Conservation (phyloP, 2,888 invertebrate species). For the Pseudoips prasinana region DNA sequence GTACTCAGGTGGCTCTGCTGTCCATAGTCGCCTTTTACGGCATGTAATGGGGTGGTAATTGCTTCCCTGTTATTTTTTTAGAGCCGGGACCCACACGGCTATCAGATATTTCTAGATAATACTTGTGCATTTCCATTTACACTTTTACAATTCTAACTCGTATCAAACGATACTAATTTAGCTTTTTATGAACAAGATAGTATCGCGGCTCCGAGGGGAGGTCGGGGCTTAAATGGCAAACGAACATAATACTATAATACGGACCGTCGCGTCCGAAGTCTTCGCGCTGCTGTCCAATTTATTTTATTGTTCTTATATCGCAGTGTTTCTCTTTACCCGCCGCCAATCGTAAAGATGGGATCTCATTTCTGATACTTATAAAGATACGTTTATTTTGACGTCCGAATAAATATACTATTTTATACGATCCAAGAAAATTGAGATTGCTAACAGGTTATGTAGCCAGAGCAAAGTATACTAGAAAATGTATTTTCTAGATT, state of each 20-base stretch:
- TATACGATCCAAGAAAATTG: slow-evolving; percentile 6
- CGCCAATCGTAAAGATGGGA: slow-evolving; percentile 50
- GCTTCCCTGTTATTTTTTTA: too few relatives aligned
- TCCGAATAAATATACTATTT: slow-evolving; percentile 18
- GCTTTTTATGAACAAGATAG: slow-evolving; percentile 25
- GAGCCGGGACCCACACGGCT: too few relatives aligned
- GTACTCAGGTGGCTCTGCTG: too few relatives aligned
- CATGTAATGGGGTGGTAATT: too few relatives aligned
- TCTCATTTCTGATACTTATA: slow-evolving; percentile 47
- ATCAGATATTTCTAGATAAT: too few relatives aligned
- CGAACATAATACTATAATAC: slow-evolving; percentile 33
- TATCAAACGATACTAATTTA: too few relatives aligned
- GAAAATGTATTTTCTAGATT: too few relatives aligned
- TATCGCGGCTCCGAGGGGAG: slow-evolving; percentile 20
- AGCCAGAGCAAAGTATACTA: too few relatives aligned
- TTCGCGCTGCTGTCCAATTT: slow-evolving; percentile 51
- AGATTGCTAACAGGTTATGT: not conserved
- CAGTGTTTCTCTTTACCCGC: slow-evolving; percentile 30
- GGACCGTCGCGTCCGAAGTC: slow-evolving; percentile 16
- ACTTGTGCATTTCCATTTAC: too few relatives aligned
- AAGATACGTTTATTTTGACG: slow-evolving; percentile 31
- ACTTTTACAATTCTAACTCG: too few relatives aligned
- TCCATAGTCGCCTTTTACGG: too few relatives aligned
- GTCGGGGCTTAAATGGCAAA: slow-evolving; percentile 26
- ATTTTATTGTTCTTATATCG: slow-evolving; percentile 59